Base-by-base conservation (phyloP, 2,797 vertebrate species). In the Babyrousa celebensis region DNA sequence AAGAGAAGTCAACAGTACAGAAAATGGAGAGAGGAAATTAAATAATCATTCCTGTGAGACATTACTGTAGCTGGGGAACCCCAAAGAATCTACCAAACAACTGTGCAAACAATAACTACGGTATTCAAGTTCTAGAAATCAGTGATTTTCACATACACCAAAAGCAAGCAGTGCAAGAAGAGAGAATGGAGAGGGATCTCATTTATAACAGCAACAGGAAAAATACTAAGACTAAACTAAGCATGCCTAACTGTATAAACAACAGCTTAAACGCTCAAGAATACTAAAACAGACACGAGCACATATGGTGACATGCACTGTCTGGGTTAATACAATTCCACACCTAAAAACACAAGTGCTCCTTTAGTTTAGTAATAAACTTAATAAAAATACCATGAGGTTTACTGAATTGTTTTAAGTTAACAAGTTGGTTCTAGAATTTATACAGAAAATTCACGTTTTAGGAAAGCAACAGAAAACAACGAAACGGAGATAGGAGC, bases 31-130 rank as follows among this genome's bases (percentile, higher is more conserved):
- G 32, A 89, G 15, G 9, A 85, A 85, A 85, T 36, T 4, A 56
- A 79, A 83, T 52, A 71, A 68, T 18, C 18, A 29, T 21, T 92
- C 95, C 95, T 62, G 67, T 77, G 40, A 82, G 65, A 77, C 29
- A 75, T 1, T 4, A 78, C 36, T 70, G 62, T 12, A 48, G 32
- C 17, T 52, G 29, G 43, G 36, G 95, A 92, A 79, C 21, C 5
- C 78, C 86, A 63, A 67, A 94, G 27, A 92, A 87, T 84, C 29
- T 80, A 65, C 8, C 65, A 71, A 72, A 82, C 89, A 92, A 83
- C 58, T 54, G 54, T 12, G 9, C 79, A 56, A 86, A 71, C 62
- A 74, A 12, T 60, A 89, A 65, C 23, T 16, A 67, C 2, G 8
- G 9, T 52, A 85, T 18, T 71, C 91, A 93, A 79, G 43, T 79